These are phyloP conservation scores for Arion vulgaris DNA, from an alignment of 1,140 invertebrate genomes.

Conservation along the genomic window DNA sequence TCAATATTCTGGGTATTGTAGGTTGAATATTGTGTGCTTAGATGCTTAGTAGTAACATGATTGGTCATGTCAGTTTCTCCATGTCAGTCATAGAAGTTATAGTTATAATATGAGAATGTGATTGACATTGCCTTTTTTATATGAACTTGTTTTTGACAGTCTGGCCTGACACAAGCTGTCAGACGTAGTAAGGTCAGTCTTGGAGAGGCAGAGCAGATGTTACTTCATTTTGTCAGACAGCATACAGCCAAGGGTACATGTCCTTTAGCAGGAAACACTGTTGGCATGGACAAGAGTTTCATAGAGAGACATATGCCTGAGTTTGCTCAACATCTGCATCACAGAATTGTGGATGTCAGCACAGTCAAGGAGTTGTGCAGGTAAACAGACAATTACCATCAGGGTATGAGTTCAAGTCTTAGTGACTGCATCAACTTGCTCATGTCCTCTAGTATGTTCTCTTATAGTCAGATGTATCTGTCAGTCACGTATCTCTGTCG, in stretches of 20 bases:
- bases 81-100: no score
- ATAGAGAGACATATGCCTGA: slow-evolving; percentile 70
- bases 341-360: slow-evolving; percentile 94
- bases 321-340: slow-evolving; percentile 85
- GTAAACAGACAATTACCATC: slow-evolving; percentile 60
- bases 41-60: no score
- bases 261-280: slow-evolving; percentile 90
- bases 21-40: no score
- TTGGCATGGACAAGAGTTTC: slow-evolving; percentile 83
- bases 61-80: no score
- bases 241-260: slow-evolving; percentile 79
- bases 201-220: slow-evolving; percentile 79
- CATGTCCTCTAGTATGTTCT: no score
- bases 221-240: slow-evolving; percentile 83
- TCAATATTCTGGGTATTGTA: no score
- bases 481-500: no score
- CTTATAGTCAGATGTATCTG: no score
- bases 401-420: no score
- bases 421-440: no score
- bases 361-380: slow-evolving; percentile 87
- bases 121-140: no score
- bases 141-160: slow-evolving; percentile 36
- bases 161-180: slow-evolving; percentile 82
- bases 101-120: no score
- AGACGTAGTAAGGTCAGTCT: slow-evolving; percentile 80